A percentile compares a stretch with the other conserved stretches of the same genome.
Conservation (phyloP, 2,888 invertebrate genomes). For the Endotricha flammealis region DNA sequence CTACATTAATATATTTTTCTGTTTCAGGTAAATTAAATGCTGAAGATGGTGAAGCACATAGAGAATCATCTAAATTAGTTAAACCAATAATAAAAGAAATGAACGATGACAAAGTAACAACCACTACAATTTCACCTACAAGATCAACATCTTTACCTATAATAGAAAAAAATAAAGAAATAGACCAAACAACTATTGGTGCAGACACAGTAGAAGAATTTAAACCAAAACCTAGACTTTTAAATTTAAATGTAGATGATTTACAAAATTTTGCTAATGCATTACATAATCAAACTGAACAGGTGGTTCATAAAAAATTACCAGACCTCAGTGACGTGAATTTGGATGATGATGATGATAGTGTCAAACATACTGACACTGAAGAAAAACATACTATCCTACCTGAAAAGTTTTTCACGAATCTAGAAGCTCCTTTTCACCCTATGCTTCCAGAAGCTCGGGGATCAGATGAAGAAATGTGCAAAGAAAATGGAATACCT, state of each 20-base stretch:
- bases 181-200: slow-evolving; percentile 24
- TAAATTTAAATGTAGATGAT: slow-evolving; percentile 65
- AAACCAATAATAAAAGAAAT: too few relatives aligned
- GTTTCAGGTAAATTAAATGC: slow-evolving; percentile 56
- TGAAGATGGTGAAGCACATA: slow-evolving; percentile 56
- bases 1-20: slow-evolving; percentile 11
- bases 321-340: slow-evolving; percentile 88
- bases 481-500: slow-evolving; percentile 63
- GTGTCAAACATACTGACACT: slow-evolving; percentile 34
- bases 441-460: slow-evolving; percentile 46
- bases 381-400: slow-evolving; percentile 41
- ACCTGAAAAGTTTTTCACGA: slow-evolving; percentile 61
- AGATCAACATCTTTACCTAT: slow-evolving; percentile 26
- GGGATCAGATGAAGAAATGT: slow-evolving; percentile 55
- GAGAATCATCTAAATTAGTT: too few relatives aligned
- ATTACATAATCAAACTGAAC: slow-evolving; percentile 53
- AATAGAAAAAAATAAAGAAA: slow-evolving; percentile 29
- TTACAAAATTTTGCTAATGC: slow-evolving; percentile 63
- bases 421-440: slow-evolving; percentile 61
- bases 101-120: slow-evolving; percentile 20
- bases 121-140: slow-evolving; percentile 24
- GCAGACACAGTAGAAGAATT: slow-evolving; percentile 29
- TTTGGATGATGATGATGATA: slow-evolving; percentile 81
- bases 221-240: slow-evolving; percentile 52
- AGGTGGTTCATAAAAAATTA: slow-evolving; percentile 45